A percentile compares a stretch with the other conserved stretches of the same genome.
These are phyloP conservation scores for Xenopus laevis DNA, from an alignment of 2,113 vertebrate species.

Conservation along the genomic window DNA sequence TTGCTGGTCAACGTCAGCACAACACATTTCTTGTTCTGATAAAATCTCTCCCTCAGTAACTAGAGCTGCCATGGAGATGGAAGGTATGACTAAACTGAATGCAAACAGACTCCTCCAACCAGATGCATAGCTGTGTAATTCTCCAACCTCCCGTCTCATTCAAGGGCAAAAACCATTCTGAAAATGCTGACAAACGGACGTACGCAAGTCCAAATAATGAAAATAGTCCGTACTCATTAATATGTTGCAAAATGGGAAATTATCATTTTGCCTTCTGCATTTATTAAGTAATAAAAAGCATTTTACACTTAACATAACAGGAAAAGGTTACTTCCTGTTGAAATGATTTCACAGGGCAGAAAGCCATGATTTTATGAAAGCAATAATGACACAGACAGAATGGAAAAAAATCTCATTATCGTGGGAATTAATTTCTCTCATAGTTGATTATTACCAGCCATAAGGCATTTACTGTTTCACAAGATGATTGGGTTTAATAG, in stretches of 20 bases:
- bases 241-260: too few species aligned
- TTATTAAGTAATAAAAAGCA: too few species aligned
- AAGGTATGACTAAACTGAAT: neutral
- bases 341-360: too few species aligned
- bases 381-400: too few species aligned
- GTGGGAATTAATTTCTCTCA: neutral
- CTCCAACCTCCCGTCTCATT: neutral
- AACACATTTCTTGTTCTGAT: neutral
- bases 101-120: conserved; percentile 10
- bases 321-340: too few species aligned
- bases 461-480: neutral
- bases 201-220: too few species aligned
- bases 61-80: conserved; percentile 18
- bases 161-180: neutral
- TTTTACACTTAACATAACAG: too few species aligned
- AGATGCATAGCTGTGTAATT: neutral
- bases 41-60: neutral
- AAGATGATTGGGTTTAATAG: neutral
- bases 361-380: too few species aligned
- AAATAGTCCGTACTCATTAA: too few species aligned
- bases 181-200: too few species aligned
- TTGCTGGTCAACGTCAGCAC: neutral
- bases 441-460: neutral
- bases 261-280: too few species aligned
- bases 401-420: too few species aligned